A percentile compares a stretch with the other conserved stretches of the same genome.
These are phyloP conservation scores for Lordiphosa mommai DNA, from an alignment of 1,140 invertebrate species.

Conservation along the genomic window DNA sequence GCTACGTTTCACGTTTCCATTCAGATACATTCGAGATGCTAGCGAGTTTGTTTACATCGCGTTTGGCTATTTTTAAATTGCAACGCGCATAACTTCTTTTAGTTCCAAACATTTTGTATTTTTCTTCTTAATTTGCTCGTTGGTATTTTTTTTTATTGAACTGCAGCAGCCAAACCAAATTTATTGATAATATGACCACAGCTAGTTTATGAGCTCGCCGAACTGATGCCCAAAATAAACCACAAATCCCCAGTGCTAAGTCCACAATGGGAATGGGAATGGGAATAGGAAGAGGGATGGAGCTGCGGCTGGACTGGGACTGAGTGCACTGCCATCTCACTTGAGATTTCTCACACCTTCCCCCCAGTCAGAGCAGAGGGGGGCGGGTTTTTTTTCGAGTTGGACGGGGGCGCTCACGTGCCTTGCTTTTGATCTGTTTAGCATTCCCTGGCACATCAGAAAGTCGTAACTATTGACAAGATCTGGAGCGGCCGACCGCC, in stretches of 20 bases:
- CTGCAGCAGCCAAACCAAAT: slow-evolving; percentile 40
- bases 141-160: slow-evolving; percentile 68
- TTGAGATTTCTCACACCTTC: slow-evolving; percentile 72
- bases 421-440: slow-evolving; percentile 69
- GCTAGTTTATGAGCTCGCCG: slow-evolving; percentile 61
- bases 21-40: slow-evolving; percentile 22
- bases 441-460: slow-evolving; percentile 70
- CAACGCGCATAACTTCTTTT: slow-evolving; percentile 49
- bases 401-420: slow-evolving; percentile 41
- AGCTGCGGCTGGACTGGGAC: slow-evolving; percentile 4
- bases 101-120: slow-evolving; percentile 62
- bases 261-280: slow-evolving; percentile 23
- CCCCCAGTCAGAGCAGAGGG: slow-evolving; percentile 12
- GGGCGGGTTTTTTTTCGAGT: slow-evolving; percentile 13
- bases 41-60: slow-evolving; percentile 50
- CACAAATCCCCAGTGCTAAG: slow-evolving; percentile 64
- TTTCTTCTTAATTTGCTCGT: slow-evolving; percentile 64
- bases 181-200: slow-evolving; percentile 74
- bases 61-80: slow-evolving; percentile 60
- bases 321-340: slow-evolving; percentile 60
- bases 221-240: slow-evolving; percentile 55
- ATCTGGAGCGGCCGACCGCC: slow-evolving; percentile 28
- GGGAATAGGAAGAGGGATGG: slow-evolving; percentile 4
- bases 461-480: slow-evolving; percentile 71
- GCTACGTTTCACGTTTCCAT: slow-evolving; percentile 31